These are phyloP conservation scores for Elephantulus edwardii DNA, from an alignment of 2,113 vertebrate species.

Conservation along the genomic window DNA sequence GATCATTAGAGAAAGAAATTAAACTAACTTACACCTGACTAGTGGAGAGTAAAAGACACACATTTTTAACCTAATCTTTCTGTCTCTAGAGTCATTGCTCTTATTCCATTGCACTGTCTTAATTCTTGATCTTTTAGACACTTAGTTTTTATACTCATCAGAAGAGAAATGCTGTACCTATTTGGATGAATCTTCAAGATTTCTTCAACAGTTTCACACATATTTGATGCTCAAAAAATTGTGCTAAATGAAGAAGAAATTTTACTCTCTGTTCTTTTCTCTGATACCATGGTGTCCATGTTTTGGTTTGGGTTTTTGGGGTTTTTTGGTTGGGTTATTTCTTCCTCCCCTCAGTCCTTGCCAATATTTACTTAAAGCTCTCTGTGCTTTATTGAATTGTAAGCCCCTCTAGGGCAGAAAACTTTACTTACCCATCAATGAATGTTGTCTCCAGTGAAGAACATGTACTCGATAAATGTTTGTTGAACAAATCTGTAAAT, in stretches of 20 bases:
- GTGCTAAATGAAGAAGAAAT: background rate
- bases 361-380: conserved; percentile 44
- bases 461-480: conserved; percentile 49
- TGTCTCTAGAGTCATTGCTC: background rate
- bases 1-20: background rate
- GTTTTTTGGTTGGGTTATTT: too few relatives aligned
- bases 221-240: background rate
- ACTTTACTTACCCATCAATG: conserved; percentile 37
- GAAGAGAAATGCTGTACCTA: background rate
- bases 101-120: background rate
- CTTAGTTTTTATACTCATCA: background rate
- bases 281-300: background rate
- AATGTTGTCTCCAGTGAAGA: conserved; percentile 40
- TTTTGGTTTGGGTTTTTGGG: too few relatives aligned
- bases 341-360: conserved; percentile 30
- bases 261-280: background rate
- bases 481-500: conserved; percentile 61
- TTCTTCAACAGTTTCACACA: background rate
- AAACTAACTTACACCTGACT: background rate
- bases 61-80: background rate
- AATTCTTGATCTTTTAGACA: background rate
- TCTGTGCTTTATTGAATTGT: conserved; percentile 42
- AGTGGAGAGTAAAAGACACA: background rate
- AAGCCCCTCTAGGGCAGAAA: conserved; percentile 42
- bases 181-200: background rate